Base-by-base conservation (phyloP, 23 tunicate species). In the Diplosoma virens region DNA sequence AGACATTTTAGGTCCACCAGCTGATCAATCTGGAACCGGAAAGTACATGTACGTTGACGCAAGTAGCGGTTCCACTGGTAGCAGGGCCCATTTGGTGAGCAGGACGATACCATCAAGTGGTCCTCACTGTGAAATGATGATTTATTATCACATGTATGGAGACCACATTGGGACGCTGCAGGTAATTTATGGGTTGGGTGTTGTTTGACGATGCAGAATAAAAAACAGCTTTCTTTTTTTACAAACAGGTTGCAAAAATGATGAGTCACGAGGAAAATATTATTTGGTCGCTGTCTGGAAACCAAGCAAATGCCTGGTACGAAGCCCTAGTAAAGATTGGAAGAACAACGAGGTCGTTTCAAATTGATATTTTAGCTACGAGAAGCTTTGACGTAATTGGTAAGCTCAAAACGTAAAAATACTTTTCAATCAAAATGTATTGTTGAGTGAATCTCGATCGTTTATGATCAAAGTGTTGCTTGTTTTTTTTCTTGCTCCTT, bases 11-110 rank as follows among this genome's bases (percentile, higher is more conserved):
- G 97, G 97, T 9, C 97, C 97, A 1, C 3, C 67, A 16, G 68
- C 67, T 20, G 97, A 92, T 47, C 92, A 85, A 76, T 67, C 79
- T 32, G 97, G 97, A 2, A 35, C 53, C 37, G 97, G 97, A 22
- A 74, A 67, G 2, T 92, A 92, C 77, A 81, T 92, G 97, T 92
- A 92, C 46, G 97, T 92, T 55, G 97, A 92, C 81, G 97, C 97
- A 16, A 70, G 79, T 67, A 71, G 53, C 52, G 97, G 97, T 0
- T 61, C 47, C 1, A 47, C 67, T 26, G 97, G 97, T 11, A 86
- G 64, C 33, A 77, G 75, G 53, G 97, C 97, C 1, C 82, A 69
- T 33, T 36, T 85, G 14, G 73, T 87, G 21, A 81, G 97, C 41
- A 77, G 58, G 11, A 67, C 67, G 16, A 84, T 92, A 18, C 91